Conservation (phyloP, 2,797 vertebrate species). For the Cottoperca gobio region DNA sequence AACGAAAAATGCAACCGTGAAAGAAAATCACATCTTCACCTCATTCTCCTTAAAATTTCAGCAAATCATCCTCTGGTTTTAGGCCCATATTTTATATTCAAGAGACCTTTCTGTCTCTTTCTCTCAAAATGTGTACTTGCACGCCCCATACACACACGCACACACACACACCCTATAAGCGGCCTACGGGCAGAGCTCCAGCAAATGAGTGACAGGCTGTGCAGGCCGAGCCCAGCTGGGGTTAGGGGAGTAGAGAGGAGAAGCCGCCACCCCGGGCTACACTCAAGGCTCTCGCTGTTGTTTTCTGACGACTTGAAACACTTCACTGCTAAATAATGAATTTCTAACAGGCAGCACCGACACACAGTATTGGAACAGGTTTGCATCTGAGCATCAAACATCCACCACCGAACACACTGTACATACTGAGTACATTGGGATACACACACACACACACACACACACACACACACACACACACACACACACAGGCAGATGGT, state of each 20-base stretch:
- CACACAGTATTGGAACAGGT: constrained; percentile 75
- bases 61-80: constrained; percentile 48
- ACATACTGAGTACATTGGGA: constrained; percentile 41
- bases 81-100: constrained; percentile 70
- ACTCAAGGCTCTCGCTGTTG: constrained; percentile 84
- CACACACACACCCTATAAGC: constrained; percentile 40
- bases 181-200: constrained; percentile 79
- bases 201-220: constrained; percentile 87
- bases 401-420: constrained; percentile 56
- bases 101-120: constrained; percentile 38
- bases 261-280: constrained; percentile 81
- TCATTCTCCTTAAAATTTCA: constrained; percentile 59
- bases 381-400: constrained; percentile 76
- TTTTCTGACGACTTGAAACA: constrained; percentile 88
- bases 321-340: constrained; percentile 89
- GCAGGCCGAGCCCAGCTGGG: constrained; percentile 83
- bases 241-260: constrained; percentile 79
- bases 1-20: neutral
- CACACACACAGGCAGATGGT: constrained; percentile 45
- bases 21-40: constrained; percentile 39
- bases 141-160: constrained; percentile 39
- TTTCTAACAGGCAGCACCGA: constrained; percentile 78
- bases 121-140: constrained; percentile 34
- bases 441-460: constrained; percentile 28
- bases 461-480: constrained; percentile 30